phyloP scores from a whole-genome alignment of 2,888 invertebrate genomes.

The Tipula unca region DNA sequence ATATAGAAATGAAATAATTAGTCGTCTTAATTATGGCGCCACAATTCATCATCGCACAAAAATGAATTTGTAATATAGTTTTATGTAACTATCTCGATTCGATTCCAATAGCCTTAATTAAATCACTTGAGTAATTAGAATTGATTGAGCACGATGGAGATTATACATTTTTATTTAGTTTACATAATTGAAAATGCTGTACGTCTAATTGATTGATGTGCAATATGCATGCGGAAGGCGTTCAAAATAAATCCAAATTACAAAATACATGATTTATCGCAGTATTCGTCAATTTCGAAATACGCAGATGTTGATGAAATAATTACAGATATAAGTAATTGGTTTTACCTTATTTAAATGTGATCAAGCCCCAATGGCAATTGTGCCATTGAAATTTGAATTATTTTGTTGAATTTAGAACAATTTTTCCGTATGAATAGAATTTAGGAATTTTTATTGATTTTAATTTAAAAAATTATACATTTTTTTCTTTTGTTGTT shows the following conservation, averaged over 20 bases:
- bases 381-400: constrained; percentile 2
- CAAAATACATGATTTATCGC: too few species aligned
- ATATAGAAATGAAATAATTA: not conserved
- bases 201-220: not conserved
- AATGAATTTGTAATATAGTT: not conserved
- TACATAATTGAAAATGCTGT: not conserved
- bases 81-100: not conserved
- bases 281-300: not conserved
- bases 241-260: too few species aligned
- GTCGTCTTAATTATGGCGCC: not conserved
- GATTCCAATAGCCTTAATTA: not conserved
- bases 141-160: not conserved
- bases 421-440: constrained; percentile 9
- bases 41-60: not conserved
- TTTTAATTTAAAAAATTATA: not conserved
- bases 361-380: not conserved
- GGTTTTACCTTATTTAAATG: not conserved
- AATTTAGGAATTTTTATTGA: constrained; percentile 18
- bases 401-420: constrained; percentile 4
- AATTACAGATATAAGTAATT: not conserved
- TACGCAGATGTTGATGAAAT: not conserved
- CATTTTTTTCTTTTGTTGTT: not conserved
- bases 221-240: not conserved
- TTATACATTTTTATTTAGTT: not conserved
- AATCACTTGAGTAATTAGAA: not conserved